Percentiles rank a stretch among this genome's conserved stretches.
phyloP scores from a whole-genome alignment of 2,888 invertebrate genomes.

The Drosophila buzzatii region DNA sequence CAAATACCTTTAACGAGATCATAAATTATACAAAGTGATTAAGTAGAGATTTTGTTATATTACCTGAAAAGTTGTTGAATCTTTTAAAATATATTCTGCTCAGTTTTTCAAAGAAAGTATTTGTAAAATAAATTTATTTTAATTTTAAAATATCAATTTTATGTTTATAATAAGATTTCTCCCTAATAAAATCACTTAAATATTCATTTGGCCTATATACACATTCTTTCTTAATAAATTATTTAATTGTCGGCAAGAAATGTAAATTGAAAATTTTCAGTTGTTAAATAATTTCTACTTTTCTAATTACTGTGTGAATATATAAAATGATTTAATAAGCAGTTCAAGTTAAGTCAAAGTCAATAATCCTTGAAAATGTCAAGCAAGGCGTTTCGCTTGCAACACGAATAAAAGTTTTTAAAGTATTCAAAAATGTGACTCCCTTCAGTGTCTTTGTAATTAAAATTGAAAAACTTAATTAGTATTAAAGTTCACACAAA shows the following conservation, averaged over 20 bases:
- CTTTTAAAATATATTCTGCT: background rate
- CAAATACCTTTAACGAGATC: conserved; percentile 13
- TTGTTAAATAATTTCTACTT: background rate
- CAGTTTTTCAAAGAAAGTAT: background rate
- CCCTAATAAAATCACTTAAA: background rate
- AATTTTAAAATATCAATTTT: no score
- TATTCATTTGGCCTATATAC: background rate
- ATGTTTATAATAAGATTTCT: no score
- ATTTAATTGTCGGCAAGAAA: background rate
- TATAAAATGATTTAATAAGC: conserved; percentile 1
- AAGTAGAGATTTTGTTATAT: background rate
- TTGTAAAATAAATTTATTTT: no score
- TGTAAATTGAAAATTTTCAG: background rate
- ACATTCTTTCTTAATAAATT: background rate
- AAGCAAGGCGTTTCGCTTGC: background rate
- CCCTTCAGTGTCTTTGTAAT: background rate
- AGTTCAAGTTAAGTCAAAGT: conserved; percentile 3
- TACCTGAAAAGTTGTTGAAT: background rate
- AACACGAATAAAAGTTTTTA: background rate
- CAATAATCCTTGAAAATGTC: conserved; percentile 13
- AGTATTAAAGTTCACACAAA: background rate
- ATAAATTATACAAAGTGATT: background rate
- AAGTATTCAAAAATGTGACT: background rate
- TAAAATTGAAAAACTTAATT: conserved; percentile 4
- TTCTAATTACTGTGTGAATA: background rate